Base-by-base conservation (phyloP, 1,140 invertebrate species). In the Saccostrea cuccullata region DNA sequence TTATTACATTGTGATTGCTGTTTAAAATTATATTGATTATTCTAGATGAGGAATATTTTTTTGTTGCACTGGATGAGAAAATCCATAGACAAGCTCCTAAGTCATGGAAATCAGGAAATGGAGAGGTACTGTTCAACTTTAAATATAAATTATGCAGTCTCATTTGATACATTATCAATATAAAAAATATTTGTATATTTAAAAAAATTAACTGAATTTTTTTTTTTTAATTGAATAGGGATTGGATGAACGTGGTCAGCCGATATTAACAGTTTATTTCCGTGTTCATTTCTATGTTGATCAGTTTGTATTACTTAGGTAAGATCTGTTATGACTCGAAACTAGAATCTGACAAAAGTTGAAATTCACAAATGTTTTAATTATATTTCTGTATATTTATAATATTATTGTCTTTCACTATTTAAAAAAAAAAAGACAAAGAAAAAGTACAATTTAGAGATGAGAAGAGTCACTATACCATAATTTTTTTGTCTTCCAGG, bases 221-320 rank as follows among this genome's bases (percentile, higher is more conserved):
- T 55, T 15, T 88, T 36, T 85, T 83, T 67, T 64, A 20, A 95
- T 88, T 92, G 96, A 36, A 77, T 95, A 98, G 98, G 97, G 98
- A 88, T 96, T 98, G 94, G 98, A 98, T 95, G 97, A 97, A 94
- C 97, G 97, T 95, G 98, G 98, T 90, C 97, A 91, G 84, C 98
- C 98, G 77, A 96, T 98, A 40, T 96, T 99, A 92, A 97, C 97
- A 92, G 97, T 99, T 93, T 97, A 98, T 94, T 97, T 99, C 94
- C 96, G 98, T 90, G 97, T 99, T 91, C 97, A 98, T 94, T 99
- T 98, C 95, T 99, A 99, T 95, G 97, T 99, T 89, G 98, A 99
- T 95, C 95, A 95, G 87, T 94, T 95, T 87, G 92, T 95, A 36
- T 93, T 98, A 85, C 96, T 98, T 92, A 97, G 97, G 96, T 97